These are phyloP conservation scores for Chauna torquata DNA, from an alignment of 2,113 vertebrate genomes.

Conservation along the genomic window DNA sequence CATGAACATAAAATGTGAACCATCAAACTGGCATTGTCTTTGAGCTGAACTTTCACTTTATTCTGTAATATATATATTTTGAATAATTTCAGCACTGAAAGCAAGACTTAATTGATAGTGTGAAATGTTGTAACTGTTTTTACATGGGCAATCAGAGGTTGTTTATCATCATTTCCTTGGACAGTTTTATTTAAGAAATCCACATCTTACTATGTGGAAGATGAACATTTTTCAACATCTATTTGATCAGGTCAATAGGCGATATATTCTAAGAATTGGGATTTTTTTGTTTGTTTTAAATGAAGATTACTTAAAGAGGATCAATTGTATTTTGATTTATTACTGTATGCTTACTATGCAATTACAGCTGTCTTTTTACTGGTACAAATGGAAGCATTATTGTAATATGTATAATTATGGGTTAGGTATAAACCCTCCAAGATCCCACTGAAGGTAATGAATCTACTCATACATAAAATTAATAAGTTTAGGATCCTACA, in stretches of 20 bases:
- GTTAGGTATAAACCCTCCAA: neutral
- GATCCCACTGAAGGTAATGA: neutral
- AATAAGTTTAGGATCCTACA: neutral
- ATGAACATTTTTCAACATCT: constrained; percentile 80
- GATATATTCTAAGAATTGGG: neutral
- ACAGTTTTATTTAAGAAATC: constrained; percentile 76
- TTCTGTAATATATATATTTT: neutral
- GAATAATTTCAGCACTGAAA: neutral
- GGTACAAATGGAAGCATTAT: neutral
- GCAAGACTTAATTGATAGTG: neutral
- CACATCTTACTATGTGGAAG: constrained; percentile 62
- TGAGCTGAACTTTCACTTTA: neutral
- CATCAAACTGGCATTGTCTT: neutral
- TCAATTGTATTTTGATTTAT: neutral
- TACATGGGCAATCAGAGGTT: constrained; percentile 54
- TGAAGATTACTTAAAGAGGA: neutral
- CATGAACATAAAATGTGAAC: neutral
- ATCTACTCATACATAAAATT: neutral
- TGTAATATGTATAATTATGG: neutral
- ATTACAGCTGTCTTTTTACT: neutral
- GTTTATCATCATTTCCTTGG: constrained; percentile 87
- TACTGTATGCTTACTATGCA: neutral
- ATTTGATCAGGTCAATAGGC: constrained; percentile 74
- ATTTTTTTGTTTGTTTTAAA: neutral
- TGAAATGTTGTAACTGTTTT: neutral